Evolutionary conservation across 2,113 vertebrate species (phyloP), one percentile per base, ranked within the genome.

Genomic region (Saccopteryx leptura): DNA sequence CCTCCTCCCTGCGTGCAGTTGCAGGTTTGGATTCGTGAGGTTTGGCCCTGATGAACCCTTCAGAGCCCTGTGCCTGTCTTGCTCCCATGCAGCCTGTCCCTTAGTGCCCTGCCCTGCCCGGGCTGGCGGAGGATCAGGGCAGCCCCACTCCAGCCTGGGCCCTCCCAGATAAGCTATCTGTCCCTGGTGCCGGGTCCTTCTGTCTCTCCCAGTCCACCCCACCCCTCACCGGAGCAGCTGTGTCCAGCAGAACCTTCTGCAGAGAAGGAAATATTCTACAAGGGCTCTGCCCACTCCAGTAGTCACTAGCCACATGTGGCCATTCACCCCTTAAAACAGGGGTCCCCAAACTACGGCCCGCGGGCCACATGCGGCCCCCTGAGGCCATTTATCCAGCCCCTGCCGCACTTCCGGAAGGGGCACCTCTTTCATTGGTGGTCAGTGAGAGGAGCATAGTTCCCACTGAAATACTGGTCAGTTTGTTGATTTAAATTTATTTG

Each of bases 31-130:
- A 26, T 9, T 48, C 46, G 75, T 9, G 12, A 52, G 46, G 54
- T n/a, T 9, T 71, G 61, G 33, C 31, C 26, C 86, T 76, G 39
- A 80, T 24, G 65, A 82, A 31, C 13, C n/a, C 46, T 63, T 31
- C 28, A 14, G 60, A 58, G 31, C 3, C 75, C 24, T 8, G 9
- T 7, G 28, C 28, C 6, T 0, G 0, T 15, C 12, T 58, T n/a
- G 19, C 8, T 13, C 2, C 26, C 17, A 39, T 28, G 31, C 18
- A 63, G 75, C 18, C 65, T 50, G 18, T 13, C 6, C 46, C 48
- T 61, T 7, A 7, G 4, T 46, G 84, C 72, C 50, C 72, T 79
- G 28, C 31, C 8, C 61, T 18, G 10, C 39, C 18, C 39, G 68
- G 61, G 33, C 61, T 81, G 11, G 28, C 54, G 10, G 26, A 76